A percentile compares a stretch with the other conserved stretches of the same genome.
Evolutionary conservation across 2,797 vertebrate species (phyloP).

Genomic region (Tapera naevia): DNA sequence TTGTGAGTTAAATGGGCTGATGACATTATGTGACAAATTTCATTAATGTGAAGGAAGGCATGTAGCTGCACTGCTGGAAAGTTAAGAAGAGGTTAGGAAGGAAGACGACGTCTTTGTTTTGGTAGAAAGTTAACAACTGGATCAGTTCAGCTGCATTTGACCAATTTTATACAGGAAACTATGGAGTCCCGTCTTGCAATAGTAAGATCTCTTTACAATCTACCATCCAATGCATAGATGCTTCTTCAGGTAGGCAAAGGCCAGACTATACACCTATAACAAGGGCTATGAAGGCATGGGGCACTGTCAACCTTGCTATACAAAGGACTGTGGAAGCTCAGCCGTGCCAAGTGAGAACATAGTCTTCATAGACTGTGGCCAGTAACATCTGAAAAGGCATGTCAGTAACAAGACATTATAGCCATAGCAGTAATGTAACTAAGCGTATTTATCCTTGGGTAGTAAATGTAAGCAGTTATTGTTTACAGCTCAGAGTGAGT

Average conservation of each 20-base stretch:
- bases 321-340: background rate
- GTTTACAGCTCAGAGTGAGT: background rate
- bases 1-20: slow-evolving; percentile 8
- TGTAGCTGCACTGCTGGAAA: background rate
- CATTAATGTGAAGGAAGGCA: slow-evolving; percentile 3
- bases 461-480: background rate
- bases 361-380: background rate
- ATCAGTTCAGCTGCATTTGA: background rate
- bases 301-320: fast-evolving
- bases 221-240: background rate
- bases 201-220: background rate
- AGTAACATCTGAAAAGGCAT: background rate
- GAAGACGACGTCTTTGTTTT: background rate
- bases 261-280: background rate
- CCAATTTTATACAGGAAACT: background rate
- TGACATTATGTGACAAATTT: slow-evolving; percentile 43
- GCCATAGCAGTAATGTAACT: background rate
- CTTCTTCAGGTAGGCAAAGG: background rate
- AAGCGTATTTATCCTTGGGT: background rate
- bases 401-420: background rate
- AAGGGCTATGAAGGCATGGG: background rate
- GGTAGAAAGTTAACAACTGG: background rate
- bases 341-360: background rate
- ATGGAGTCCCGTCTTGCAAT: background rate
- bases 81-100: background rate